Conservation (phyloP, 37 sponge, comb jelly and placozoan genomes). For the Petrosia ficiformis region DNA sequence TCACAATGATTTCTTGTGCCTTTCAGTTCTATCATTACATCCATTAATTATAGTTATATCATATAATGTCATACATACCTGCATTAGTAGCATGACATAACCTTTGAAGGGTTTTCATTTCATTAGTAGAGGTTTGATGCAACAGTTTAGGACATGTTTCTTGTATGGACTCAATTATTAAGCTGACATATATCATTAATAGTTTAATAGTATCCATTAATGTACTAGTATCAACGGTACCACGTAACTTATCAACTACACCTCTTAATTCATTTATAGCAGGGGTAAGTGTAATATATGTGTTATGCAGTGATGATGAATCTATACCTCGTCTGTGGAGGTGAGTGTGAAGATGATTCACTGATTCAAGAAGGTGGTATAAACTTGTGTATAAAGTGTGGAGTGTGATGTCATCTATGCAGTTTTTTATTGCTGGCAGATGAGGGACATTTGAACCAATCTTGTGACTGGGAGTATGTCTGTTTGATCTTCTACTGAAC, state of each 20-base stretch:
- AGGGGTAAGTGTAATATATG: background rate
- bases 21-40: background rate
- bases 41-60: background rate
- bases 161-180: no score
- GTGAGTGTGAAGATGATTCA: background rate
- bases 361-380: background rate
- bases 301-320: background rate
- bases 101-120: background rate
- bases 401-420: no score
- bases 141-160: no score
- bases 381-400: background rate
- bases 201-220: no score
- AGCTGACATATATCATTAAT: no score
- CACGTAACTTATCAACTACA: background rate
- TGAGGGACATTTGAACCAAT: no score
- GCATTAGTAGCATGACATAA: background rate
- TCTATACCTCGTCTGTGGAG: background rate
- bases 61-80: background rate
- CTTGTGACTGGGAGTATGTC: background rate
- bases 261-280: background rate
- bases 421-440: no score
- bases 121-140: no score
- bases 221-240: no score
- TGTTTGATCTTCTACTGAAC: constrained; percentile 10
- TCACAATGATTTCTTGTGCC: background rate